phyloP scores from a whole-genome alignment of 2,888 invertebrate genomes.

The Prionchulus punctatus region DNA sequence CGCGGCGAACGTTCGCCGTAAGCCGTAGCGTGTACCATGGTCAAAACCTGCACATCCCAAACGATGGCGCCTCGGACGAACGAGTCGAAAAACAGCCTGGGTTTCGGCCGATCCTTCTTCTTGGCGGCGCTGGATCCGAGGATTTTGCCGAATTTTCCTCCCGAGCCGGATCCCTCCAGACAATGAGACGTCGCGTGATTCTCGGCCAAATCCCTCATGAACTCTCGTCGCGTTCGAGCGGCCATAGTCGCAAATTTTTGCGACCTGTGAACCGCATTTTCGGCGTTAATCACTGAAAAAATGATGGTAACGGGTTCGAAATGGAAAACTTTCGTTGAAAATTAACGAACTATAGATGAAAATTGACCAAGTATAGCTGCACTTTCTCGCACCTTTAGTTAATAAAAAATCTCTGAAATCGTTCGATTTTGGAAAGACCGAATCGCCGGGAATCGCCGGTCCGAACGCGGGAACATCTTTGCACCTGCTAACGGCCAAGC shows the following conservation, averaged over 20 bases:
- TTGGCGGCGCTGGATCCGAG: conserved; percentile 29
- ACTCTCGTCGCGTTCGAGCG: conserved; percentile 80
- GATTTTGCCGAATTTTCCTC: conserved; percentile 17
- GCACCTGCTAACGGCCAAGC: conserved; percentile 51
- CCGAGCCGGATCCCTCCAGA: conserved; percentile 40
- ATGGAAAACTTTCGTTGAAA: background rate
- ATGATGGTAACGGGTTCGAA: background rate
- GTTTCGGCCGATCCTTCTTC: conserved; percentile 53
- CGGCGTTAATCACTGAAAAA: conserved; percentile 66
- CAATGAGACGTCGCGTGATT: conserved; percentile 64
- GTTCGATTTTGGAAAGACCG: conserved; percentile 69
- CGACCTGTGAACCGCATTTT: conserved; percentile 84
- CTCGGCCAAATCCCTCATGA: conserved; percentile 73
- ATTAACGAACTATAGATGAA: background rate
- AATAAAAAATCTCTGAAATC: conserved; percentile 85
- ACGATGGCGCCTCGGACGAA: conserved; percentile 38
- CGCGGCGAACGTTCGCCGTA: background rate
- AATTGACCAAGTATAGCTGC: background rate
- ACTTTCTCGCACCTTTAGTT: conserved; percentile 51
- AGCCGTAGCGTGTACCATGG: conserved; percentile 1
- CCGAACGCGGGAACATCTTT: conserved; percentile 90
- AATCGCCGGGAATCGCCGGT: conserved; percentile 74
- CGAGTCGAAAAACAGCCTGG: conserved; percentile 55
- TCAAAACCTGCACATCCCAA: conserved; percentile 39
- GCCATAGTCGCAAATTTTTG: conserved; percentile 96